A percentile compares a stretch with the other conserved stretches of the same genome.
phyloP scores from a whole-genome alignment of 1,140 invertebrate genomes.

The Zaprionus kolodkinae region DNA sequence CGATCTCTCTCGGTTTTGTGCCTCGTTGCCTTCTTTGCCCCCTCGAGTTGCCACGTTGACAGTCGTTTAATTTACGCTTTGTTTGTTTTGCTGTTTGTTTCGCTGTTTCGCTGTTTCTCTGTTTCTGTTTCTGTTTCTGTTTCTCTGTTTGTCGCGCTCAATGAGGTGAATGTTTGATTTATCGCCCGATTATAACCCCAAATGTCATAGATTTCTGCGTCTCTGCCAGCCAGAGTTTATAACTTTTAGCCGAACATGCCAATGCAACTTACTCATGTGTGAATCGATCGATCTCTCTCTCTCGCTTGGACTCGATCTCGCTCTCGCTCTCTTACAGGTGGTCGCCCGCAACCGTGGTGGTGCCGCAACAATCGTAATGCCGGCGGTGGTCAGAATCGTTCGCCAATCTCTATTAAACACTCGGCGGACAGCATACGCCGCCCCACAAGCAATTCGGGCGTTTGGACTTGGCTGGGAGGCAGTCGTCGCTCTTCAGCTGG shows the following conservation, averaged over 20 bases:
- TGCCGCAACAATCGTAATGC: conserved; percentile 83
- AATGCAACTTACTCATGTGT: conserved; percentile 41
- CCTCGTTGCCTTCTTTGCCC: conserved; percentile 29
- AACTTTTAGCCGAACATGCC: conserved; percentile 21
- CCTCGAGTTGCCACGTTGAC: conserved; percentile 68
- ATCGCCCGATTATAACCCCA: conserved; percentile 74
- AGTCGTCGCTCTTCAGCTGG: conserved; percentile 85
- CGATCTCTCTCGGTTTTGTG: conserved; percentile 1
- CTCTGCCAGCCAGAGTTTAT: neutral
- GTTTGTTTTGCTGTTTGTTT: conserved; percentile 77
- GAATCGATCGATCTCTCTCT: neutral
- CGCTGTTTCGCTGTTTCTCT: conserved; percentile 33
- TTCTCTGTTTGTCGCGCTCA: conserved; percentile 39
- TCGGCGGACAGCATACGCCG: conserved; percentile 84
- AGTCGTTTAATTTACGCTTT: conserved; percentile 81
- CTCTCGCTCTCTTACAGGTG: conserved; percentile 57
- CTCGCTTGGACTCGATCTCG: conserved; percentile 2
- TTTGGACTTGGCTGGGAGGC: conserved; percentile 88
- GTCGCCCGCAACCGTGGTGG: conserved; percentile 83
- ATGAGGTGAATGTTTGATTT: conserved; percentile 81
- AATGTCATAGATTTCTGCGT: conserved; percentile 72
- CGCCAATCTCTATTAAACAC: conserved; percentile 81
- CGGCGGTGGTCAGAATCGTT: conserved; percentile 70
- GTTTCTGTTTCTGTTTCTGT: conserved; percentile 22
- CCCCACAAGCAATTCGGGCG: conserved; percentile 86